Conservation (phyloP, 2,888 invertebrate species). For the Catonia carolina region DNA sequence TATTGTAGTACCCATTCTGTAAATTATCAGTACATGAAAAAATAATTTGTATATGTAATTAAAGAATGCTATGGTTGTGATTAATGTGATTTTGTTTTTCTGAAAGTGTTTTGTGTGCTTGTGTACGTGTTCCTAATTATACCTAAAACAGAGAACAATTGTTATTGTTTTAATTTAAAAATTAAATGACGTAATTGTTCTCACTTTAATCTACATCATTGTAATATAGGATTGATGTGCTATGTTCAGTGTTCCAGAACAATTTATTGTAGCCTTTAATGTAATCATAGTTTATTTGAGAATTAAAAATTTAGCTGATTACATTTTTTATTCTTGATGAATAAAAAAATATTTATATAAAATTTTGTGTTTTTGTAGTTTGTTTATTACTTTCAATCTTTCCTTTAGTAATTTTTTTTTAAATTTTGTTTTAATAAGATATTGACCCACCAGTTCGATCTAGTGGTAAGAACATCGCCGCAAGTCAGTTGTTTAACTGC, state of each 20-base stretch:
- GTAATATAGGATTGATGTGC: background rate
- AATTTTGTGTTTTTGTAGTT: background rate
- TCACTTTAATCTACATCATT: background rate
- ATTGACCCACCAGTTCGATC: too few relatives aligned
- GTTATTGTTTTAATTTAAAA: too few relatives aligned
- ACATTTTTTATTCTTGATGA: constrained; percentile 22
- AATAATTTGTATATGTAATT: too few relatives aligned
- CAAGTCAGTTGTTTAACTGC: too few relatives aligned
- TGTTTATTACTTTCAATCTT: background rate
- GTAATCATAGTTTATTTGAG: too few relatives aligned
- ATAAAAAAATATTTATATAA: constrained; percentile 25
- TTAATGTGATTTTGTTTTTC: constrained; percentile 16
- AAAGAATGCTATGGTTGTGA: constrained; percentile 7
- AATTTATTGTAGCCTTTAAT: too few relatives aligned
- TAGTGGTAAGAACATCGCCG: too few relatives aligned
- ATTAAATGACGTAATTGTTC: too few relatives aligned
- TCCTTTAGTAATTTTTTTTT: background rate
- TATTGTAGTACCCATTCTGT: too few relatives aligned
- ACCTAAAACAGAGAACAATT: background rate
- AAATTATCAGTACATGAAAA: too few relatives aligned
- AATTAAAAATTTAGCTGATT: too few relatives aligned
- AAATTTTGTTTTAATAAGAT: too few relatives aligned
- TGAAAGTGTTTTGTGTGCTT: constrained; percentile 18
- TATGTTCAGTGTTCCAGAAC: constrained; percentile 5
- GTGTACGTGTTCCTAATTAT: constrained; percentile 24